Base-by-base conservation (phyloP, 2,888 invertebrate genomes). In the Nemotelus pantherinus region DNA sequence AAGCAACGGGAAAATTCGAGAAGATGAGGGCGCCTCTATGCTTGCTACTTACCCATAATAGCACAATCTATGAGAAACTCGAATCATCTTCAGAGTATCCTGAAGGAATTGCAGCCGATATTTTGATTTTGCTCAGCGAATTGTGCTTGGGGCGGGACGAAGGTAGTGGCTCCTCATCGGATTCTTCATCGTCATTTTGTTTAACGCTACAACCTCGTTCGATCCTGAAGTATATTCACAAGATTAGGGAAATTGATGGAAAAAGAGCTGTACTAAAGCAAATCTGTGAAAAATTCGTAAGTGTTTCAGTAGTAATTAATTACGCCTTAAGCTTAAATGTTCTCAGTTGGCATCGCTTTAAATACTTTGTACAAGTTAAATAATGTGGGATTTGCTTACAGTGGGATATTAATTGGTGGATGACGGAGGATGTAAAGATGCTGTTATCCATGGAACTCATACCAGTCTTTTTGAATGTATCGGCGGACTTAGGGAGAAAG, bases 1-100 rank as follows among this genome's bases (percentile, higher is more conserved):
- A 47, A 71, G 83, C 83, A 81, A 83, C 86, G 80, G 85, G 84
- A 80, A 84, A 83, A 81, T 84, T 84, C 82, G 85, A 85, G 79
- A 84, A 83, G 75, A 81, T 86, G 80, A 85, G 84, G 81, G 83
- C 83, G 80, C 83, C 84, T 79, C 83, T 85, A 81, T 85, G 84
- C 80, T 82, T 82, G 80, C 83, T 83, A 65, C 78, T 84, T 82
- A 82, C 82, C 80, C 85, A 86, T 81, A 86, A 85, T 81, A 83
- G 85, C 82, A 83, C 86, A 80, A 83, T 84, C 82, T 83, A 84
- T 77, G 86, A 85, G 84, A 85, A 86, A 83, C 83, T 77, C 45
- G 65, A 84, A 83, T 71, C 79, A 74, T 75, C 76, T 77, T 81
- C 80, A 68, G 58, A 80, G 41, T 81, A 80, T 60, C 78, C 77